Percentiles rank a stretch among this genome's conserved stretches.
These are phyloP conservation scores for Philereme transversata DNA, from an alignment of 2,888 invertebrate genomes.

Conservation along the genomic window DNA sequence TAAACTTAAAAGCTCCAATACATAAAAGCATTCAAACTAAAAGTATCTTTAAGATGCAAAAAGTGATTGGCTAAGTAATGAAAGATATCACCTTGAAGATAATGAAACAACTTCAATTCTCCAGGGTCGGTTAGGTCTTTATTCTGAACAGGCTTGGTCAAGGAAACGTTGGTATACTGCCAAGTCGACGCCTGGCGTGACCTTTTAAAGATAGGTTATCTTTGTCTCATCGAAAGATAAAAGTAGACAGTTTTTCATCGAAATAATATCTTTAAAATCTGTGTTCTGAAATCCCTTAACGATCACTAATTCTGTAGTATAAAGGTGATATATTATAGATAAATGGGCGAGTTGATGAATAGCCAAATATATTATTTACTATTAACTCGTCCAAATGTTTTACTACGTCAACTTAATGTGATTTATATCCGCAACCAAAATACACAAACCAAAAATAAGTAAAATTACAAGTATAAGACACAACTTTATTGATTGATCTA, in stretches of 20 bases:
- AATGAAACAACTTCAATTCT: constrained; percentile 36
- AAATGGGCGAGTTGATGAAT: no score
- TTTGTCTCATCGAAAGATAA: constrained; percentile 4
- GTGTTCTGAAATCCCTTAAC: no score
- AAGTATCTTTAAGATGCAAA: constrained; percentile 6
- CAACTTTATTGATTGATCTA: no score
- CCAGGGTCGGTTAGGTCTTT: constrained; percentile 46
- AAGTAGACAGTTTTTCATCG: background rate
- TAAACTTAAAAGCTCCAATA: background rate
- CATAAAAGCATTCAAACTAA: no score
- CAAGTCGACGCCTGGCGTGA: constrained; percentile 39
- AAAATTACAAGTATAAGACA: no score
- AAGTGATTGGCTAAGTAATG: constrained; percentile 30
- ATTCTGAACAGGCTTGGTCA: constrained; percentile 54
- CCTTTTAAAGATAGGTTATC: constrained; percentile 23
- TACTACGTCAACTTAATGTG: no score
- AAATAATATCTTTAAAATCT: background rate
- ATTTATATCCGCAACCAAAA: no score
- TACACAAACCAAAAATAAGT: no score
- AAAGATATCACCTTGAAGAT: constrained; percentile 34
- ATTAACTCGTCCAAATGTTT: no score
- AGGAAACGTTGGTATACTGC: constrained; percentile 58
- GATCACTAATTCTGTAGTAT: no score
- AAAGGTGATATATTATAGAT: no score
- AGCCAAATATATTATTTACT: no score